phyloP scores from a whole-genome alignment of 2,113 vertebrate genomes.

The Artemisiospiza belli region DNA sequence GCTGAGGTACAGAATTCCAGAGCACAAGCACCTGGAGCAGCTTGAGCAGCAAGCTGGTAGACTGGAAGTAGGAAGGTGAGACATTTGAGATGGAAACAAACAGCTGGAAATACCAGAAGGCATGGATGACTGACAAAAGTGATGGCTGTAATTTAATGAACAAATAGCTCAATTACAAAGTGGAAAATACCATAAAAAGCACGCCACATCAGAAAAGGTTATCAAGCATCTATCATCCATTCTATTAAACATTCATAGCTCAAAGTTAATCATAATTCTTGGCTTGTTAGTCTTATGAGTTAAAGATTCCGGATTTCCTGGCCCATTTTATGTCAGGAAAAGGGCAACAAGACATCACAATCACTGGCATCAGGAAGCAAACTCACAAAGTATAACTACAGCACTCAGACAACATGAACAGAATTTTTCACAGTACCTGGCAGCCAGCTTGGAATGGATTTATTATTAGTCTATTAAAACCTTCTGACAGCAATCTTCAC shows the following conservation, averaged over 20 bases:
- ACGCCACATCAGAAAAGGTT: neutral
- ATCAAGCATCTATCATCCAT: neutral
- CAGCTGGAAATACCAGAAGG: neutral
- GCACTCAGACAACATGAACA: neutral
- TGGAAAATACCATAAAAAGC: neutral
- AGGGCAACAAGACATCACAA: neutral
- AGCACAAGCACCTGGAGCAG: neutral
- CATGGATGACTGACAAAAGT: neutral
- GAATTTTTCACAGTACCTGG: neutral
- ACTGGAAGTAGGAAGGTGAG: neutral
- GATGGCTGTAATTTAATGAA: neutral
- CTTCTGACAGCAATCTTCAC: neutral
- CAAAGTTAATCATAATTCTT: constrained; percentile 1
- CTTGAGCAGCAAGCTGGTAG: neutral
- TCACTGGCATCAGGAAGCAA: neutral
- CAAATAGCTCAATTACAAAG: neutral
- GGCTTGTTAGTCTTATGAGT: neutral
- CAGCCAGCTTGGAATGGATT: neutral
- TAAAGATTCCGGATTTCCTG: constrained; percentile 4
- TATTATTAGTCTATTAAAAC: neutral
- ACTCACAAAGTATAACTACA: neutral
- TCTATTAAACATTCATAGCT: neutral
- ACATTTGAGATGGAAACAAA: neutral
- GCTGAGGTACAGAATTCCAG: neutral
- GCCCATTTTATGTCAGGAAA: neutral